Base-by-base conservation (phyloP, 2,797 vertebrate species). In the Pangasius larnaudii region DNA sequence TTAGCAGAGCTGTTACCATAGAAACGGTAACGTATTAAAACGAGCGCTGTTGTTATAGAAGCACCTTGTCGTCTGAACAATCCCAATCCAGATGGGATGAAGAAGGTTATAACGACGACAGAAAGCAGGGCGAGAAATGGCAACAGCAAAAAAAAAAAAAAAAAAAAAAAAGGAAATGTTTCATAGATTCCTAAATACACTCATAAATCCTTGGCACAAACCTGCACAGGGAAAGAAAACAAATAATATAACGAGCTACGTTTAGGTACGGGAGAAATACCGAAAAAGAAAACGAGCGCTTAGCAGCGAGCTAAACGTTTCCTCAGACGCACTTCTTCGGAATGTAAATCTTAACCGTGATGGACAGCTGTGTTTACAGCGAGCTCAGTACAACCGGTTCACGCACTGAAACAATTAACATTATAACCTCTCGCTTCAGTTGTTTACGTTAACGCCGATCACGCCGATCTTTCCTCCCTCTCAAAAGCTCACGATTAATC, bases 361-460 rank as follows among this genome's bases (percentile, higher is more conserved):
- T 91, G 74, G 87, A 86, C 85, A 71, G 89, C 92, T 88, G 85
- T 85, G 88, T 87, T 92, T 89, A 75, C 53, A 86, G 84, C 51
- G 75, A 87, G 88, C 91, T 90, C 88, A 71, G 56, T 72, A 93
- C 89, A 89, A 78, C 88, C 87, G 87, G 75, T 89, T 86, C 89
- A 87, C 91, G 90, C 91, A 92, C 89, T 94, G 91, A 69, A 88
- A 94, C 94, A 93, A 94, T 94, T 94, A 94, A 94, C 93, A 94
- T 93, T 93, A 92, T 93, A 93, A 94, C 92, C 93, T 86, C 91
- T 92, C 86, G 63, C 91, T 93, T 91, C 86, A 92, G 93, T 93
- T 94, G 95, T 95, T 95, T 94, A 95, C 93, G 92, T 42, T 61
- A 81, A 59, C 78, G 11, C 53, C 53, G 30, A 91, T 93, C 90